Base-by-base conservation (phyloP, 2,113 vertebrate genomes). In the Colius striatus region DNA sequence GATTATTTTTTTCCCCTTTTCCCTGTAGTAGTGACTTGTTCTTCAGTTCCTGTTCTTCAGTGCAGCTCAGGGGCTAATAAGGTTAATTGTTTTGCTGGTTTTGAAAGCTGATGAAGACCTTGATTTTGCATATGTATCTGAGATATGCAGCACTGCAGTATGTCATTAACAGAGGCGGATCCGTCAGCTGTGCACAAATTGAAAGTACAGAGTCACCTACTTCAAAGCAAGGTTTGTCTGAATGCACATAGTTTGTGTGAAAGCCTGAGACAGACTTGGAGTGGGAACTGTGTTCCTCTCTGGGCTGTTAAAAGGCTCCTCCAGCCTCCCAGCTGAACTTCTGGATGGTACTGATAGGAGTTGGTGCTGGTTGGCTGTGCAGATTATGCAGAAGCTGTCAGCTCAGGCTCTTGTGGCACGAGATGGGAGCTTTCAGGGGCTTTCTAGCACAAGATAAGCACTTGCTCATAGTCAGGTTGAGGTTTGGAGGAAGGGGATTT, bases 321-420 rank as follows among this genome's bases (percentile, higher is more conserved):
- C 4, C 32, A 81, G 65, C 48, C 45, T 90, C 53, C 57, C 61
- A 61, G 60, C 36, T 90, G 79, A 90, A 68, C 76, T 75, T 90
- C 95, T 95, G 95, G 92, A 21, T 82, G 87, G 45, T 73, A 61
- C 86, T 96, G 94, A 96, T 95, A 96, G 78, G 70, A 43, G 61
- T 32, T 29, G 29, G 30, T 70, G 26, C 50, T 78, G 80, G 73
- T 80, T 76, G 88, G 68, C 73, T 18, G 1, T 34, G 86, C 53
- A 79, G 93, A 92, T 96, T 95, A 84, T 51, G 58, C 76, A 73
- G 73, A 73, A 71, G 60, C 80, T 92, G 88, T 82, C 95, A 96
- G 70, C 80, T 45, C n/a, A 38, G 75, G 58, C 83, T 79, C 61
- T 86, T 72, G 61, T 86, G 93, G 72, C 73, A 71, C 4, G 58